Base-by-base conservation (phyloP, 2,888 invertebrate species). In the Eumacrocentrus americanus region DNA sequence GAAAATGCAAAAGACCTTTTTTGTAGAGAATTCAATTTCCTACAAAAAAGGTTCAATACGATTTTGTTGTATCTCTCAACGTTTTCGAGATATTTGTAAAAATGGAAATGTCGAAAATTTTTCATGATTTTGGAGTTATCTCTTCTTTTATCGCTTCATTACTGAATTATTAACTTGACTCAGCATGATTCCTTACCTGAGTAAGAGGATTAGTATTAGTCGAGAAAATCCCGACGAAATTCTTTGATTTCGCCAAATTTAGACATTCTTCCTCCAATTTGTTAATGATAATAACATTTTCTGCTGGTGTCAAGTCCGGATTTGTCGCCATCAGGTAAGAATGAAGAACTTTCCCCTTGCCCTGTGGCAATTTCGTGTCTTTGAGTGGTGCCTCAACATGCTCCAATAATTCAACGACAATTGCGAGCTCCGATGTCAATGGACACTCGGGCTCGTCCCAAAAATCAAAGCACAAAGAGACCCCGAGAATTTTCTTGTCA, bases 271-370 rank as follows among this genome's bases (percentile, higher is more conserved):
- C 85, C 79, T 94, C 94, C 85, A 94, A 87, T 60, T 88, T 88
- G 63, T 88, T 85, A 81, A 94, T 92, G 5, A 91, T 86, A 5
- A 88, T 84, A 4, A 94, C 90, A 74, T 94, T 94, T 74, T 94
- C 91, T 50, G 87, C 87, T 0, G 91, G 76, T 58, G 83, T 84
- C 40, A 94, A 80, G 0, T 84, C 79, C 9, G 86, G 83, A 62
- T 86, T 86, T 0, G 92, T 94, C 1, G 90, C 91, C 92, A 94
- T 92, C 93, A 94, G 94, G 78, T 91, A 93, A 1, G 89, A 89
- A 73, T 94, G 93, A 0, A 94, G 83, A 42, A 94, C 86, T 69
- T 87, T 83, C n/a, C 89, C 89, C 66, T 84, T 82, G 14, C 88
- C 89, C 67, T 84, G 81, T 0, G 90, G 89, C 53, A 90, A 78